Evolutionary conservation across 2,888 invertebrate species (phyloP).

Genomic region (Anorthoa munda): DNA sequence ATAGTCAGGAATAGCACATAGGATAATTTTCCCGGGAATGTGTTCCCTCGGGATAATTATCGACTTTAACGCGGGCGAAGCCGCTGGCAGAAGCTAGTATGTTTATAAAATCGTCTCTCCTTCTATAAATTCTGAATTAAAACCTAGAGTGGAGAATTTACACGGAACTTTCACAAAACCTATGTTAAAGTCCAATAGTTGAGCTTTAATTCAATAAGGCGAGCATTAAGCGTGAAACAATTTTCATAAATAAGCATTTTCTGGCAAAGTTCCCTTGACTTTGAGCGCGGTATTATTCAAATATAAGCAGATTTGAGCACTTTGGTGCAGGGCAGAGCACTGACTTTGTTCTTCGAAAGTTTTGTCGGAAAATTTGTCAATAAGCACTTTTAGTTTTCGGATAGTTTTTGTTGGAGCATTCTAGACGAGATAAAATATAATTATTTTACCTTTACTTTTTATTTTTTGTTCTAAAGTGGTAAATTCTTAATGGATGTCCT

Average conservation of each 20-base stretch:
- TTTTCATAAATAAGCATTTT: conserved; percentile 71
- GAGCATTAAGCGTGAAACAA: conserved; percentile 61
- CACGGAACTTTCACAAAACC: conserved; percentile 27
- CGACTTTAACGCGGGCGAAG: too few relatives aligned
- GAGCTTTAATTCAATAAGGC: conserved; percentile 61
- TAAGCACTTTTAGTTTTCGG: conserved; percentile 42
- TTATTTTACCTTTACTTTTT: too few relatives aligned
- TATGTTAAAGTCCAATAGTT: conserved; percentile 45
- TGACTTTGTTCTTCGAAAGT: conserved; percentile 54
- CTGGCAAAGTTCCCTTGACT: conserved; percentile 64
- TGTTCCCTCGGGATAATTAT: too few relatives aligned
- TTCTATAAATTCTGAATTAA: not conserved
- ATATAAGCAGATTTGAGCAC: conserved; percentile 69
- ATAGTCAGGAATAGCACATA: too few relatives aligned
- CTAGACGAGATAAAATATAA: too few relatives aligned
- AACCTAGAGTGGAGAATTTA: conserved; percentile 6
- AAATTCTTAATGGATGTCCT: too few relatives aligned
- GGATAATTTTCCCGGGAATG: too few relatives aligned
- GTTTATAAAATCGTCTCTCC: not conserved
- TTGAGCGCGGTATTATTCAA: conserved; percentile 68
- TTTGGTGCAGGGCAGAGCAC: conserved; percentile 62
- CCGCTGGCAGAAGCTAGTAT: too few relatives aligned
- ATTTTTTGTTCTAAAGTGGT: too few relatives aligned
- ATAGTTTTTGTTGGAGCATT: conserved; percentile 13
- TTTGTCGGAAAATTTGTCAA: conserved; percentile 61